Base-by-base conservation (phyloP, 1,140 invertebrate species). In the Nasonia vitripennis region DNA sequence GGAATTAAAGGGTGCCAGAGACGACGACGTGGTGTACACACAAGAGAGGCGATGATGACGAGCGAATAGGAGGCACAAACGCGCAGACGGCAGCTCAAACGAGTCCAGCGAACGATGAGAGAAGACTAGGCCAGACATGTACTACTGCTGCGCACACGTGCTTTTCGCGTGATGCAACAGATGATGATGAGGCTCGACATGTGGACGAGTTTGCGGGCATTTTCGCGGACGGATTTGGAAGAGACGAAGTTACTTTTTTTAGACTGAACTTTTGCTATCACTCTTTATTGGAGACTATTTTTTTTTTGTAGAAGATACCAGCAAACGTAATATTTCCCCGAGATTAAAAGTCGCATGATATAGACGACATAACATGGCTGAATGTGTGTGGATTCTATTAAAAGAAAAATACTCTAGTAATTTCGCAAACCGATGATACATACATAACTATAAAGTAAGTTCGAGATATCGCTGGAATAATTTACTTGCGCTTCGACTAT, bases 81-180 rank as follows among this genome's bases (percentile, higher is more conserved):
- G 55, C 55, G 14, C 11, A 12, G 48, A 51, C 48, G 48, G 48
- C 14, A 14, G 23, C 55, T 14, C 27, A 23, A 9, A 23, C 31
- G 48, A 83, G 74, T 83, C 55, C 74, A 70, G 51, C 78, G 82
- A 78, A 74, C 74, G 74, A 74, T 23, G 55, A 4, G 55, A 62
- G 55, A 51, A 17, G 48, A 12, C 14, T 7, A 62, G 4, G 55
- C 17, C 55, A 62, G 55, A 62, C 55, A 20, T 17, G 17, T 62
- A 62, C 20, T 62, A 62, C 55, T n/a, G 7, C 51, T 55, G 12
- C 1, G 51, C 51, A 62, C 55, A 62, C 55, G 55, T 62, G 55
- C 55, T 62, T 62, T 62, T 62, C 55, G 55, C 55, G 55, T 62
- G 55, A 62, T 62, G 55, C 55, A 62, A 62, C 17, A 20, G 55